Evolutionary conservation across 1,140 invertebrate genomes (phyloP).

Genomic region (Bicyclus anynana): DNA sequence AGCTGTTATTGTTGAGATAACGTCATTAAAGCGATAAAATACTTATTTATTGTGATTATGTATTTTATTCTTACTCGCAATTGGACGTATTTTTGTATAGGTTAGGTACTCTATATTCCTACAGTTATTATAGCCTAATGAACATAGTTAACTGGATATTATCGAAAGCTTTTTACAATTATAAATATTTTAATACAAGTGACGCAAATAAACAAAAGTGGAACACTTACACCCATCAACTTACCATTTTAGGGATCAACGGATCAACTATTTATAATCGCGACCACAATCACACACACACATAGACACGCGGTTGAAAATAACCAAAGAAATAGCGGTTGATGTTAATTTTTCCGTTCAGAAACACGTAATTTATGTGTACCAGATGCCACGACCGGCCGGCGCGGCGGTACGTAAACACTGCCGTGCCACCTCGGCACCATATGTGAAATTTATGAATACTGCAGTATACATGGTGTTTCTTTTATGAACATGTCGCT

Average conservation of each 20-base stretch:
- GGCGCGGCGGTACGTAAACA: not conserved
- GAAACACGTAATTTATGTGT: not conserved
- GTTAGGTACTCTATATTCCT: too few relatives aligned
- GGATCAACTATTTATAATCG: not conserved
- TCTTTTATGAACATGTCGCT: too few relatives aligned
- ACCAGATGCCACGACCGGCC: slow-evolving; percentile 10
- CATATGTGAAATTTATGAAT: not conserved
- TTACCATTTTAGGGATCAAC: not conserved
- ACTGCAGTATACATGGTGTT: not conserved
- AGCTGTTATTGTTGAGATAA: too few relatives aligned
- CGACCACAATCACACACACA: not conserved
- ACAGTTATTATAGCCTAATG: too few relatives aligned
- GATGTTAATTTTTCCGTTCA: not conserved
- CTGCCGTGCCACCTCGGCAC: not conserved
- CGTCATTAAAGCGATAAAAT: too few relatives aligned
- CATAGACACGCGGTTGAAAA: not conserved
- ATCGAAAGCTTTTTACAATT: too few relatives aligned
- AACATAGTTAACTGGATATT: too few relatives aligned
- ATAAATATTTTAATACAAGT: not conserved
- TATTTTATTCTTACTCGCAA: too few relatives aligned
- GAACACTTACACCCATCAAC: not conserved
- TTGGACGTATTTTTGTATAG: too few relatives aligned
- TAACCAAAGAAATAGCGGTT: not conserved
- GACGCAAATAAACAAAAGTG: not conserved
- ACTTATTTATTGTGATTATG: too few relatives aligned